Evolutionary conservation across 2,797 vertebrate genomes (phyloP).

Genomic region (Hozukius guyotensis): DNA sequence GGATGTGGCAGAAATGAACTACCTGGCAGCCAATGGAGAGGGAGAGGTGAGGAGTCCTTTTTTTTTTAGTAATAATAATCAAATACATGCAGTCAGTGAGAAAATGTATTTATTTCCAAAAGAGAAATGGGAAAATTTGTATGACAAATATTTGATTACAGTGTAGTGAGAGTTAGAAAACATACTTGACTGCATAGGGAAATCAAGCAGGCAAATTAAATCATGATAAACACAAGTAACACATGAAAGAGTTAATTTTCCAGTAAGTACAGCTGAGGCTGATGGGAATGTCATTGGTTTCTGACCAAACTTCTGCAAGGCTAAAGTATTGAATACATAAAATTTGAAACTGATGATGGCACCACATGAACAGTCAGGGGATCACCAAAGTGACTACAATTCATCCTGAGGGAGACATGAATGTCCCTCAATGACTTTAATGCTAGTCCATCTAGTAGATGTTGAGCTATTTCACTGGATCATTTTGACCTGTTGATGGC

Average conservation of each 20-base stretch:
- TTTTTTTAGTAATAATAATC: background rate
- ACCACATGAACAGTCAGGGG: background rate
- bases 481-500: background rate
- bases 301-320: background rate
- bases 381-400: too few relatives aligned
- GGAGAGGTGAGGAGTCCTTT: constrained; percentile 88
- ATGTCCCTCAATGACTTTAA: background rate
- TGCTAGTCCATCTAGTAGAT: background rate
- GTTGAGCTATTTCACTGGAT: background rate
- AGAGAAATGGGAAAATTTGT: background rate
- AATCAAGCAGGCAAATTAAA: background rate
- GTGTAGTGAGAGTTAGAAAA: background rate
- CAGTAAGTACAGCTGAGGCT: background rate
- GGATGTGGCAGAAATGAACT: constrained; percentile 97
- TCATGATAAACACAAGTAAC: background rate
- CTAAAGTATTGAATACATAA: background rate
- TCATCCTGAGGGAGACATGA: too few relatives aligned
- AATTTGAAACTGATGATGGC: background rate
- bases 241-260: background rate
- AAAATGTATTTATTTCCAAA: background rate
- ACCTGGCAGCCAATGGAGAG: constrained; percentile 90
- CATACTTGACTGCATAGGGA: background rate
- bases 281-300: background rate
- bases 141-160: background rate
- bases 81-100: background rate